Base-by-base conservation (phyloP, 2,888 invertebrate genomes). In the Drosophila borborema region DNA sequence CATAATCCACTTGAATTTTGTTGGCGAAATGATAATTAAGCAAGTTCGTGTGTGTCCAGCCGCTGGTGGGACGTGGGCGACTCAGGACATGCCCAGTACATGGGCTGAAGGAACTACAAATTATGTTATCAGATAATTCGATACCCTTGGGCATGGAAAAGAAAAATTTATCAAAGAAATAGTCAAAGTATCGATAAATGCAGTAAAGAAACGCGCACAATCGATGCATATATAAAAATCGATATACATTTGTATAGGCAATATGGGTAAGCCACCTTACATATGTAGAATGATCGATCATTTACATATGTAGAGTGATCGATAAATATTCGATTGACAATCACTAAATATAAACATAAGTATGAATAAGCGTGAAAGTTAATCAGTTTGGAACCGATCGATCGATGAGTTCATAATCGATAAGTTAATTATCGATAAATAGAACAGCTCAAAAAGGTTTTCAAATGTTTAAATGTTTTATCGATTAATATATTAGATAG, bases 1-100 rank as follows among this genome's bases (percentile, higher is more conserved):
- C 73, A 77, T 59, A 72, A 67, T 61, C 60, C 55, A 78, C 69
- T 77, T 78, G 74, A 66, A 65, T 74, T 74, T 69, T 48, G 58
- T 74, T 59, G 55, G 62, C 49, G 20, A 79, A 74, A 74, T 71
- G 64, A 72, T 78, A 78, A 74, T 78, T 78, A 79, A 72, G 69
- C 68, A 48, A 74, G 48, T 61, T 31, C 56, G 40, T 40, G 43
- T 38, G 43, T 36, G 40, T n/a, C 3, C 12, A 31, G 1, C 12
- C 20, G 23, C 12, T 23, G 23, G 12, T 31, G 0, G 16, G 28
- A 14, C 40, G n/a, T 59, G 14, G 23, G 23, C 43, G 59, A 48
- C 59, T 10, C 9, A 3, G 9, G n/a, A 20, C 1, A 74, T 70
- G 53, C 59, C 61, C 66, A 70, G 31, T 31, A 1, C 14, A 36